These are phyloP conservation scores for Acrocephalus arundinaceus DNA, from an alignment of 2,113 vertebrate genomes.

Conservation along the genomic window DNA sequence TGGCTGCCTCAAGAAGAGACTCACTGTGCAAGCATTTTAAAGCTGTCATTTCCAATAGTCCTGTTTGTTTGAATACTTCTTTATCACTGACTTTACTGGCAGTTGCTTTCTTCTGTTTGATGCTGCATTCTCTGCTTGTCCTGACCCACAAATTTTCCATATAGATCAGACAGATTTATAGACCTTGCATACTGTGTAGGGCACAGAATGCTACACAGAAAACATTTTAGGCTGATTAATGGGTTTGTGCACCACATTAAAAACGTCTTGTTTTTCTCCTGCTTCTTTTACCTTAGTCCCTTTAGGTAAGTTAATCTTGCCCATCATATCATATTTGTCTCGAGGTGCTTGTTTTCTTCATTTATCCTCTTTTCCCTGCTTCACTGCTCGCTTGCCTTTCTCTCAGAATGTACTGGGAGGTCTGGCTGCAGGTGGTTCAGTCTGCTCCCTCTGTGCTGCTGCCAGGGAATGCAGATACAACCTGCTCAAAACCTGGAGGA, in stretches of 20 bases:
- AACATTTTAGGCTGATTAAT: constrained; percentile 38
- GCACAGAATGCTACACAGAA: neutral
- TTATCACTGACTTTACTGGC: neutral
- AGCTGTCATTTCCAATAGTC: neutral
- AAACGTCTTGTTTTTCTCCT: neutral
- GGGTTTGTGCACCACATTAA: constrained; percentile 33
- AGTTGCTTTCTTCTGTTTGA: neutral
- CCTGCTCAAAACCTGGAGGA: neutral
- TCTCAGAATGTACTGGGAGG: neutral
- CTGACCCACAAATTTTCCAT: neutral
- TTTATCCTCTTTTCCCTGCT: constrained; percentile 9
- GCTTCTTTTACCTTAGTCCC: constrained; percentile 4
- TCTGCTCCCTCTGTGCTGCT: rapidly evolving
- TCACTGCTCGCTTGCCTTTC: neutral
- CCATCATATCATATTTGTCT: constrained; percentile 7
- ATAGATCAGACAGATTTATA: constrained; percentile 19
- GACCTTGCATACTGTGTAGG: neutral
- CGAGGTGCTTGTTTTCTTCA: neutral
- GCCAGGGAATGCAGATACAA: neutral
- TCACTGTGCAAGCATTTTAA: neutral
- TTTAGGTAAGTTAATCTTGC: constrained; percentile 35
- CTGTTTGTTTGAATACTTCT: neutral
- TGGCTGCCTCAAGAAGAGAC: neutral
- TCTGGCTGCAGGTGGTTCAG: neutral
- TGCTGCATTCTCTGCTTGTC: neutral